These are phyloP conservation scores for Caenorhabditis panamensis DNA, from an alignment of 2,888 invertebrate genomes.

Conservation along the genomic window DNA sequence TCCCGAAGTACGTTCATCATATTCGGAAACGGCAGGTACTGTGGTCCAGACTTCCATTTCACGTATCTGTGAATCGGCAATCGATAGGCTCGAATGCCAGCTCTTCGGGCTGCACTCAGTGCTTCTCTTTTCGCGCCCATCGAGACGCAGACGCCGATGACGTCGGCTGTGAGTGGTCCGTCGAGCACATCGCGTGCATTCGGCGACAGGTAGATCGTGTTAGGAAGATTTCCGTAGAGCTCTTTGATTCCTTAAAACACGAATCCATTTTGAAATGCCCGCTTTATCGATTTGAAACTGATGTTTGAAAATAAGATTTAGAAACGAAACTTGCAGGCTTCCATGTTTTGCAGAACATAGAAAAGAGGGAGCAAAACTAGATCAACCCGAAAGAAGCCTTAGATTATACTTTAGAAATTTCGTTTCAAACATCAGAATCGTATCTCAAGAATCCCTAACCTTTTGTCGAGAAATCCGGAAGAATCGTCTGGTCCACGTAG, in stretches of 20 bases:
- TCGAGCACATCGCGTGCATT: slow-evolving; percentile 72
- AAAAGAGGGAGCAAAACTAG: too few species aligned
- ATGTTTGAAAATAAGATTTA: too few species aligned
- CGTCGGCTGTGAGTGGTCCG: slow-evolving; percentile 74
- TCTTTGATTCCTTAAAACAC: slow-evolving; percentile 45
- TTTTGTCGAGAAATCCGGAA: slow-evolving; percentile 55
- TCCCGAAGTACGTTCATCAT: slow-evolving; percentile 67
- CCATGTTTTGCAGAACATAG: too few species aligned
- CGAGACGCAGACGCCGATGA: slow-evolving; percentile 66
- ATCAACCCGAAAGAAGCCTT: too few species aligned
- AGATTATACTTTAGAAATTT: too few species aligned
- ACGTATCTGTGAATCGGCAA: slow-evolving; percentile 75
- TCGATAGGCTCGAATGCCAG: slow-evolving; percentile 63
- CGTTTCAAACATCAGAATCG: too few species aligned
- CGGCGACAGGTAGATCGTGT: slow-evolving; percentile 67
- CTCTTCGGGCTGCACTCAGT: slow-evolving; percentile 66
- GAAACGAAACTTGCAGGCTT: too few species aligned
- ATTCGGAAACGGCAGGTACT: slow-evolving; percentile 71
- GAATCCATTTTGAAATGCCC: background rate
- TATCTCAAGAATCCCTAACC: slow-evolving; percentile 34
- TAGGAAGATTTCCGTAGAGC: slow-evolving; percentile 28
- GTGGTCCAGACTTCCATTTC: slow-evolving; percentile 75
- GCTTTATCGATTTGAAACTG: background rate
- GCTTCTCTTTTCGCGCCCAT: slow-evolving; percentile 67
- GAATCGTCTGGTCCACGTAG: slow-evolving; percentile 48